Evolutionary conservation across 2,113 vertebrate species (phyloP).

Genomic region (Zeus faber): DNA sequence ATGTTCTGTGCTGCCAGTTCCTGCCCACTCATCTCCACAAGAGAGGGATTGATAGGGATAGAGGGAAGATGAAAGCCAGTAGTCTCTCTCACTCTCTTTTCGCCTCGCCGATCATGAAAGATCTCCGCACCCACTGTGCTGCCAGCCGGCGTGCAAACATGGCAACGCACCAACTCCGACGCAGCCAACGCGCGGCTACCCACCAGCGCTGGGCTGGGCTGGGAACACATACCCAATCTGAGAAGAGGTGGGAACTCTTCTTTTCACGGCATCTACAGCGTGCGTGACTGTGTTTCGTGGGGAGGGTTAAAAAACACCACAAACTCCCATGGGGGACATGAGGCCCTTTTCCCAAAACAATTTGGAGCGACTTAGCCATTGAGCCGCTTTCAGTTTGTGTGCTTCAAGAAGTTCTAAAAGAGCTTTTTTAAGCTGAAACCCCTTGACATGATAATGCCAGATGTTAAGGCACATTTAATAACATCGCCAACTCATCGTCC

Average conservation of each 20-base stretch:
- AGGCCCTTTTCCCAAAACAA: no score
- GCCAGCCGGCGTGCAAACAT: constrained; percentile 43
- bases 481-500: no score
- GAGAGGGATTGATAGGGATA: constrained; percentile 24
- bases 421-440: no score
- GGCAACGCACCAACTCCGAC: constrained; percentile 38
- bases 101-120: constrained; percentile 45
- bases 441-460: no score
- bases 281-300: no score
- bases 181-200: constrained; percentile 30
- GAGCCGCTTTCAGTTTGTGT: no score
- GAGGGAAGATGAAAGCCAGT: constrained; percentile 43
- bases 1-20: constrained; percentile 24
- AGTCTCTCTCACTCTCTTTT: constrained; percentile 41
- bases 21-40: constrained; percentile 23
- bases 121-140: constrained; percentile 30
- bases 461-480: no score
- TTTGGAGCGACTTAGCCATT: no score
- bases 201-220: constrained; percentile 25
- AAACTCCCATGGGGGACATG: constrained; percentile 13
- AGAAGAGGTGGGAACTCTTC: no score
- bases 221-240: no score
- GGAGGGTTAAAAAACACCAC: constrained; percentile 10
- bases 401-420: no score
- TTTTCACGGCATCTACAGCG: no score